phyloP scores from a whole-genome alignment of 2,113 vertebrate genomes.

The Notothenia rossii region DNA sequence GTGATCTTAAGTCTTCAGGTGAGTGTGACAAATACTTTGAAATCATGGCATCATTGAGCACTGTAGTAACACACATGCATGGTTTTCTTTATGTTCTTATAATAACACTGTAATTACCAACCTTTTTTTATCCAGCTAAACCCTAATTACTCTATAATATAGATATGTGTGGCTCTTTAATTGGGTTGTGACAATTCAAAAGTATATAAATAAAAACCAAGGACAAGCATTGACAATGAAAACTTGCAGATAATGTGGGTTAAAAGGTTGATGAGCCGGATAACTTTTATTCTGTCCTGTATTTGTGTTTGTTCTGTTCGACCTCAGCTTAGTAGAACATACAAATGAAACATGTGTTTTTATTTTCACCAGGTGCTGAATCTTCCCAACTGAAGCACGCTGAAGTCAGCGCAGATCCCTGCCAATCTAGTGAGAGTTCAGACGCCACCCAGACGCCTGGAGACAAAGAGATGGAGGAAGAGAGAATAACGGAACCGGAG shows the following conservation, averaged over 20 bases:
- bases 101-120: slow-evolving; percentile 1
- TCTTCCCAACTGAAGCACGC: slow-evolving; percentile 67
- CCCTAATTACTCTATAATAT: background rate
- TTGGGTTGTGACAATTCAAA: background rate
- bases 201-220: background rate
- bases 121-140: background rate
- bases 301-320: background rate
- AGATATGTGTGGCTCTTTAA: background rate
- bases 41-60: background rate
- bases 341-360: slow-evolving; percentile 22
- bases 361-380: slow-evolving; percentile 70
- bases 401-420: slow-evolving; percentile 70
- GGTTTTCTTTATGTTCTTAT: background rate
- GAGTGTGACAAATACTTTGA: slow-evolving; percentile 20
- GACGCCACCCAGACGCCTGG: slow-evolving; percentile 51
- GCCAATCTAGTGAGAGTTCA: slow-evolving; percentile 62
- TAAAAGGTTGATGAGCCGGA: background rate
- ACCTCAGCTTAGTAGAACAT: background rate
- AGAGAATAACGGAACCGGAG: slow-evolving; percentile 70
- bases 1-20: slow-evolving; percentile 71
- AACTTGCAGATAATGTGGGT: background rate
- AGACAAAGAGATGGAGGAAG: slow-evolving; percentile 78
- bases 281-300: too few species aligned
- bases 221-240: background rate
- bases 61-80: background rate